Percentiles rank a stretch among this genome's conserved stretches.
Evolutionary conservation across 1,140 invertebrate genomes (phyloP).

Genomic region (Hylaeus volcanicus): DNA sequence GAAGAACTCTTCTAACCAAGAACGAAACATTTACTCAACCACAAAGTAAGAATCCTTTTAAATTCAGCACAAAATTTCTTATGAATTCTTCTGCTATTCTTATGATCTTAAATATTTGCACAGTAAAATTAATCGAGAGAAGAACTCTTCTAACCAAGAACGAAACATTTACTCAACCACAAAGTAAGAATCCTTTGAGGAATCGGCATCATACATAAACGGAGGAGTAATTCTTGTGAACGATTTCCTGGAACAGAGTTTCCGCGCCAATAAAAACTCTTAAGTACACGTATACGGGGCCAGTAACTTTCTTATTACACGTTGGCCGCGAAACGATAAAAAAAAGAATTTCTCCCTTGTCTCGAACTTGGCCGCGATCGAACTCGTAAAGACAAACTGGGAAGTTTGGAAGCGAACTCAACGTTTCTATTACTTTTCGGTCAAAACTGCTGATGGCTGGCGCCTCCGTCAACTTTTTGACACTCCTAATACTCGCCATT

Average conservation of each 20-base stretch:
- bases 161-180: too few relatives aligned
- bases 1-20: too few relatives aligned
- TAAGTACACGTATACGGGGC: background rate
- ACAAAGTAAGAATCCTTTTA: too few relatives aligned
- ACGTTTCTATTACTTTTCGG: constrained; percentile 9
- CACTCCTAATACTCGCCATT: background rate
- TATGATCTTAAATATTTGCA: too few relatives aligned
- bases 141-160: too few relatives aligned
- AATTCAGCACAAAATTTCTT: too few relatives aligned
- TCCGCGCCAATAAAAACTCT: background rate
- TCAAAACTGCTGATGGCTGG: too few relatives aligned
- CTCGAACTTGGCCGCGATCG: constrained; percentile 17
- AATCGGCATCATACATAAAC: too few relatives aligned
- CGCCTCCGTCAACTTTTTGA: background rate
- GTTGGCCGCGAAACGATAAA: background rate
- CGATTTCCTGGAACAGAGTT: background rate
- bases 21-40: too few relatives aligned
- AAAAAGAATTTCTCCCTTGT: background rate
- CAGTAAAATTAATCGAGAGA: too few relatives aligned
- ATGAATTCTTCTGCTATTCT: too few relatives aligned
- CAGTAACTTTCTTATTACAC: background rate
- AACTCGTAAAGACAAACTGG: background rate
- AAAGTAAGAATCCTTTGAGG: too few relatives aligned
- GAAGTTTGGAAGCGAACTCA: background rate
- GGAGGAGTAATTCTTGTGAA: background rate